Base-by-base conservation (phyloP, 2,888 invertebrate species). In the Elmis aenea region DNA sequence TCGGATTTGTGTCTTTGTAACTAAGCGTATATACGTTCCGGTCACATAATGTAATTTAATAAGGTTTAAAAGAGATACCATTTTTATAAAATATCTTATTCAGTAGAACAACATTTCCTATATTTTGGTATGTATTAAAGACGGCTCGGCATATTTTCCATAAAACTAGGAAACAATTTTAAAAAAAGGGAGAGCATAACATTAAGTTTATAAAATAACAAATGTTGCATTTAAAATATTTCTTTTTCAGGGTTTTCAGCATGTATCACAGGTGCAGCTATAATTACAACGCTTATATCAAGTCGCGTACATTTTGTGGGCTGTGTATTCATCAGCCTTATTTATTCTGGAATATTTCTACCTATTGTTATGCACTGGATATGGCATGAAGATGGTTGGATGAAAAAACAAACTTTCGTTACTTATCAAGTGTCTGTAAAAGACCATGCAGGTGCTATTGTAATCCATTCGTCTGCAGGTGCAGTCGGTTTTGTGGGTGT, bases 361-460 rank as follows among this genome's bases (percentile, higher is more conserved):
- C 68, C 68, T 0, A 35, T 68, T 5, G 33, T 61, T 4, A 59
- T 69, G 26, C 66, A 66, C 30, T 68, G 67, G 67, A 33, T 53
- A 2, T 66, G 64, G 63, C 55, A 61, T 5, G 34, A 48, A 1
- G 27, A 51, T 2, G 67, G 67, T 11, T 68, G 64, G 64, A 59
- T 68, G 59, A 42, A 48, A 3, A 33, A 41, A 1, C 51, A 49
- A 9, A 23, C 15, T 3, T 20, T 66, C 10, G 8, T 32, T 1
- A 46, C 40, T 4, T 34, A 26, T 2, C 22, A 37, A 1, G 59
- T 64, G 0, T 24, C 27, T 1, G 57, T 63, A 30, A 50, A 49
- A n/a, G 68, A 69, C 39, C 51, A 56, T 12, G 59, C 48, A 2
- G 68, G 67, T 1, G 55, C 59, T 1, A 26, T 58, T 2, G 28